These are phyloP conservation scores for Tetrao urogallus DNA, from an alignment of 2,113 vertebrate species.

Conservation along the genomic window DNA sequence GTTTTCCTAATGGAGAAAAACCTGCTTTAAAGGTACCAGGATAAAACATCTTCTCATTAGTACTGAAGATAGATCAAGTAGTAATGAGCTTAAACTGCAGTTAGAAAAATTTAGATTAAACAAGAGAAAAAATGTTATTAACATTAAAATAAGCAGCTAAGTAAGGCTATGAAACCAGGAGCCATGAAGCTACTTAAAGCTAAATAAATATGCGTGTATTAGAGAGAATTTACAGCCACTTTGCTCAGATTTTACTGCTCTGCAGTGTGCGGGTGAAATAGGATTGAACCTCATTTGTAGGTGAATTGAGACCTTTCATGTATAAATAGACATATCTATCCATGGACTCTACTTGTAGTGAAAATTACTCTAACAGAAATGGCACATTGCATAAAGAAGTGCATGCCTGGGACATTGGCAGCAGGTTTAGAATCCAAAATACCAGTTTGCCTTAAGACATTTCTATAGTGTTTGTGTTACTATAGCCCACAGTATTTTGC, in stretches of 20 bases:
- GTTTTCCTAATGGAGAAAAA: not conserved
- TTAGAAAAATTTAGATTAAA: not conserved
- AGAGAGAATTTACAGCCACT: not conserved
- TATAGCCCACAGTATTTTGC: accelerated
- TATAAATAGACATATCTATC: not conserved
- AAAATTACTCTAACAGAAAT: not conserved
- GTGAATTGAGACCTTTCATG: not conserved
- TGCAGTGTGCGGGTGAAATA: not conserved
- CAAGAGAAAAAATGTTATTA: not conserved
- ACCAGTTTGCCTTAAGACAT: not conserved
- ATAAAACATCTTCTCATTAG: not conserved
- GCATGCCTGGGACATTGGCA: accelerated
- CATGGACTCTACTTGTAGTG: not conserved
- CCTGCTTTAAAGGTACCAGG: not conserved
- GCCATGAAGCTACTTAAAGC: conserved; percentile 9
- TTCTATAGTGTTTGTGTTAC: accelerated
- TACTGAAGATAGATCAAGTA: not conserved
- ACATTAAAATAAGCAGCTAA: not conserved
- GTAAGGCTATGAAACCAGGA: not conserved
- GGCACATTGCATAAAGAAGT: not conserved
- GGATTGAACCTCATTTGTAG: not conserved
- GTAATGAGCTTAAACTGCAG: not conserved
- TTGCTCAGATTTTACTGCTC: not conserved
- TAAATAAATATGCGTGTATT: not conserved
- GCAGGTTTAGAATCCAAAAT: not conserved